Base-by-base conservation (phyloP, 2,113 vertebrate genomes). In the Serilophus lunatus region DNA sequence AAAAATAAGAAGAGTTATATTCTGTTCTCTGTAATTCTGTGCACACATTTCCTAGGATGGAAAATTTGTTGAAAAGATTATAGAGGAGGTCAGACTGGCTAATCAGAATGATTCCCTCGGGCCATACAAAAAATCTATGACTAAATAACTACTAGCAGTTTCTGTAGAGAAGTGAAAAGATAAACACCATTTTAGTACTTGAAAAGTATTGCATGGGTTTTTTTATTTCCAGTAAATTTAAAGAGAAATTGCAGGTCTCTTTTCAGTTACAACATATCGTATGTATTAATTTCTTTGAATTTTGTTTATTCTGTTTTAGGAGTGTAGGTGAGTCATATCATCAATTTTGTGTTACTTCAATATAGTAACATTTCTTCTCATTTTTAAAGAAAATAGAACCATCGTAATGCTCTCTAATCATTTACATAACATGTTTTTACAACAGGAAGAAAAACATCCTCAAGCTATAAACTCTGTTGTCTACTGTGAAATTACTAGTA, bases 381-480 rank as follows among this genome's bases (percentile, higher is more conserved):
- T 96, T 95, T 94, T 54, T 92, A 40, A 92, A 97, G 94, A 95
- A 97, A 96, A 97, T 56, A 80, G 92, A 93, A 90, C 76, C 56
- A 85, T 65, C 95, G 84, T 85, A 93, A 94, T 95, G 53, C 84
- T 92, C 35, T 50, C 60, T 96, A 86, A 84, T 94, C 3, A 94
- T 96, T 93, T 94, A 82, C 45, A 86, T 96, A 96, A 92, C 80
- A 69, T 82, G 70, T 47, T 92, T 89, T 91, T 95, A 79, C 23
- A 81, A 87, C 78, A 75, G 69, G 88, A 93, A 86, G 68, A 77
- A 92, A 94, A 92, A 97, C 87, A 95, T 93, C 92, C 95, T 96
- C 84, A 83, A 96, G 95, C 94, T 97, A 90, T 94, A 96, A 92
- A 90, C 83, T 92, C 95, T 91, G 88, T 96, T 97, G 82, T 93